Conservation (phyloP, 2,888 invertebrate genomes). For the Dicycla oo region DNA sequence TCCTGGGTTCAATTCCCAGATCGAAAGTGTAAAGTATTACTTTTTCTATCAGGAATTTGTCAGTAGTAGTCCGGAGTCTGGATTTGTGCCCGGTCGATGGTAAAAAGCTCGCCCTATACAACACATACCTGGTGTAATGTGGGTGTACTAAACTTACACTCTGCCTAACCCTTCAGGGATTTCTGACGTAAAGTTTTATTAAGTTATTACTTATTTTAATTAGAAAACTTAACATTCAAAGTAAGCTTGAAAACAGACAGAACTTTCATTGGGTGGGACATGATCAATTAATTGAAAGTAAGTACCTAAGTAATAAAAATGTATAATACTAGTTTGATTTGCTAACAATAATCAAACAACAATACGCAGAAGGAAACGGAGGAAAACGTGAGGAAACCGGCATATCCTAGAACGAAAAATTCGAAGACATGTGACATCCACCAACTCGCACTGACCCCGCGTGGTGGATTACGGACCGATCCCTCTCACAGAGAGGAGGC, state of each 20-base stretch:
- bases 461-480: not conserved
- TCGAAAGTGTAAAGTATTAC: too few relatives aligned
- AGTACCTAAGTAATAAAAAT: not conserved
- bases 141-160: not conserved
- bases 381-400: not conserved
- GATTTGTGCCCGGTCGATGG: not conserved
- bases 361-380: not conserved
- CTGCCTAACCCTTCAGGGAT: not conserved
- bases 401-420: not conserved
- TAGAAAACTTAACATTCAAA: not conserved
- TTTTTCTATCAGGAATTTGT: not conserved
- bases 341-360: not conserved
- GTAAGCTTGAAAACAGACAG: not conserved
- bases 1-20: too few relatives aligned
- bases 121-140: not conserved
- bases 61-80: not conserved
- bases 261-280: not conserved
- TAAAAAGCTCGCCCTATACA: not conserved
- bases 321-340: not conserved
- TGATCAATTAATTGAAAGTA: not conserved
- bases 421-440: too few relatives aligned
- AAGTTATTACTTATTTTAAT: not conserved
- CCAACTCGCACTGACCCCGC: too few relatives aligned
- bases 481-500: not conserved
- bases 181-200: too few relatives aligned